A percentile compares a stretch with the other conserved stretches of the same genome.
Conservation (phyloP, 2,888 invertebrate genomes). For the Arctia plantaginis region DNA sequence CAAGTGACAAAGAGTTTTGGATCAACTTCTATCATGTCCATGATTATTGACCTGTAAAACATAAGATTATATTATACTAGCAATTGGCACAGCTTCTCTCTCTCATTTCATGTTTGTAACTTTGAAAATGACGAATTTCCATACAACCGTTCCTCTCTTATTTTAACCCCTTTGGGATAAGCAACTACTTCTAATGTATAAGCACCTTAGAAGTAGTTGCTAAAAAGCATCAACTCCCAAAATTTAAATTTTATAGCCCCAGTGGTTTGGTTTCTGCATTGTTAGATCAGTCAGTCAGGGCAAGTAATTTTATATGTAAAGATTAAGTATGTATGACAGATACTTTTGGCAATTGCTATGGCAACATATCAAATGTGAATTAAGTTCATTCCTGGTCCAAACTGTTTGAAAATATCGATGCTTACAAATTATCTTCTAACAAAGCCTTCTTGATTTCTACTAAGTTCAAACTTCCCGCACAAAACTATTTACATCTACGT, state of each 20-base stretch:
- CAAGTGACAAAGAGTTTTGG: slow-evolving; percentile 75
- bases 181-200: no score
- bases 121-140: no score
- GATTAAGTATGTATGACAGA: no score
- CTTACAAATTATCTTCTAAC: background rate
- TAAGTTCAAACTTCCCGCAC: slow-evolving; percentile 11
- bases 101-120: no score
- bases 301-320: background rate
- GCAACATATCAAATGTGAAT: background rate
- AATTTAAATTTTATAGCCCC: background rate
- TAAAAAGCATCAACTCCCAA: background rate
- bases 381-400: background rate
- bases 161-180: no score
- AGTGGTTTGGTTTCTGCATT: background rate
- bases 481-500: background rate
- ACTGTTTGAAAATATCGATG: background rate
- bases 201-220: no score
- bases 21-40: slow-evolving; percentile 72
- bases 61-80: background rate
- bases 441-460: background rate
- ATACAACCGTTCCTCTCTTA: no score
- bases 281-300: background rate
- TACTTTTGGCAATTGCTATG: background rate
- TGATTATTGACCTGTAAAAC: slow-evolving; percentile 38
- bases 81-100: background rate